Evolutionary conservation across 2,888 invertebrate genomes (phyloP).

Genomic region (Antheraea assamensis): DNA sequence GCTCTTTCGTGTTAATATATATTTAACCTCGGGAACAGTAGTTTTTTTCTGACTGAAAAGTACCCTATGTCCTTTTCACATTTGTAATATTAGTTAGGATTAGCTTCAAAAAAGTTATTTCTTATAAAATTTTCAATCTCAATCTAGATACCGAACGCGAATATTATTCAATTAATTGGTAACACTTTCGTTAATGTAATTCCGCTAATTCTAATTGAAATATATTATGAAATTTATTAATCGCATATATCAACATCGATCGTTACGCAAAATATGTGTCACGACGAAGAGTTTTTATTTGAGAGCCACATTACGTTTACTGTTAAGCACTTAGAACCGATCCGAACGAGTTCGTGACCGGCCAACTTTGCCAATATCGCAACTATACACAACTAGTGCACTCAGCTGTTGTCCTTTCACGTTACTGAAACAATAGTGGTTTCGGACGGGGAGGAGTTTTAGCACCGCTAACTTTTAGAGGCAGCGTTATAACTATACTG

Average conservation of each 20-base stretch:
- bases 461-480: constrained; percentile 16
- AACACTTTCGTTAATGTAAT: not conserved
- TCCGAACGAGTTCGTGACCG: constrained; percentile 39
- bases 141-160: not conserved
- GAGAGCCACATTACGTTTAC: not conserved
- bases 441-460: constrained; percentile 15
- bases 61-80: too few relatives aligned
- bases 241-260: not conserved
- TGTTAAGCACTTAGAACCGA: constrained; percentile 13
- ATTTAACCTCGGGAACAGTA: too few relatives aligned
- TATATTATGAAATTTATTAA: not conserved
- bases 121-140: not conserved
- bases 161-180: not conserved
- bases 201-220: not conserved
- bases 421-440: constrained; percentile 42
- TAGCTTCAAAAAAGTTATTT: not conserved
- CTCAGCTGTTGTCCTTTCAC: constrained; percentile 54
- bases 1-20: too few relatives aligned
- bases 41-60: too few relatives aligned
- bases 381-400: constrained; percentile 50
- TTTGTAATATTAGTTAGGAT: too few relatives aligned
- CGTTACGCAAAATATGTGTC: not conserved
- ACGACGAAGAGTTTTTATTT: constrained; percentile 9
- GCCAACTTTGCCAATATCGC: constrained; percentile 58
- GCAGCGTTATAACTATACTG: not conserved